phyloP scores from a whole-genome alignment of 2,888 invertebrate genomes.

The Brachylomia viminalis region DNA sequence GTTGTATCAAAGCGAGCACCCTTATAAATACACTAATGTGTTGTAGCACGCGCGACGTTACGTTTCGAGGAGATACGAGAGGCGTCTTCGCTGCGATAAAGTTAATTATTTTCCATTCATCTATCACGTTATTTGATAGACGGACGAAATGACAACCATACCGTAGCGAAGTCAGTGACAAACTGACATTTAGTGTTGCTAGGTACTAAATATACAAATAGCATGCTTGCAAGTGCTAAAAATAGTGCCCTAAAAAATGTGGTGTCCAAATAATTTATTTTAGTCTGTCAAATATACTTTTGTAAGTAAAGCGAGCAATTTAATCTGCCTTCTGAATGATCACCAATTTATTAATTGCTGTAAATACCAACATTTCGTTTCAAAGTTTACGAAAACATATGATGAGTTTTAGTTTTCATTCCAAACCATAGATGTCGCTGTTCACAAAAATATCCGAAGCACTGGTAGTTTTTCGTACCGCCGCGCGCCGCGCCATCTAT shows the following conservation, averaged over 20 bases:
- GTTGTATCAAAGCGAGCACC: constrained; percentile 77
- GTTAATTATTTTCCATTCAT: constrained; percentile 89
- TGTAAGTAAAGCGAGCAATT: accelerated
- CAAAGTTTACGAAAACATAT: constrained; percentile 17
- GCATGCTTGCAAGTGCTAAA: constrained; percentile 45
- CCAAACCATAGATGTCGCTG: constrained; percentile 56
- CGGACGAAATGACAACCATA: constrained; percentile 89
- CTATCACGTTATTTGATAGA: constrained; percentile 87
- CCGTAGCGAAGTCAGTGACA: constrained; percentile 89
- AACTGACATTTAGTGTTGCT: constrained; percentile 84
- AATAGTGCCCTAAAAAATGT: not conserved
- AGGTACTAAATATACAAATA: constrained; percentile 42
- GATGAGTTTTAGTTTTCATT: constrained; percentile 19
- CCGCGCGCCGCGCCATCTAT: constrained; percentile 53
- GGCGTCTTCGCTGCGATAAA: constrained; percentile 82
- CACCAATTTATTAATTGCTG: not conserved
- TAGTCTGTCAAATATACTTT: not conserved
- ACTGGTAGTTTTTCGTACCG: constrained; percentile 13
- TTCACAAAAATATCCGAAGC: not conserved
- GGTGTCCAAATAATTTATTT: not conserved
- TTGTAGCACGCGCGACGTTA: constrained; percentile 74
- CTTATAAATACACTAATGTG: constrained; percentile 72
- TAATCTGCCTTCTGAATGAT: not conserved
- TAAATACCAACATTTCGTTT: not conserved
- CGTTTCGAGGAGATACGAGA: constrained; percentile 73